Evolutionary conservation across 1,140 invertebrate genomes (phyloP), one percentile per base, ranked within the genome.

Genomic region (Saccostrea glomerata): DNA sequence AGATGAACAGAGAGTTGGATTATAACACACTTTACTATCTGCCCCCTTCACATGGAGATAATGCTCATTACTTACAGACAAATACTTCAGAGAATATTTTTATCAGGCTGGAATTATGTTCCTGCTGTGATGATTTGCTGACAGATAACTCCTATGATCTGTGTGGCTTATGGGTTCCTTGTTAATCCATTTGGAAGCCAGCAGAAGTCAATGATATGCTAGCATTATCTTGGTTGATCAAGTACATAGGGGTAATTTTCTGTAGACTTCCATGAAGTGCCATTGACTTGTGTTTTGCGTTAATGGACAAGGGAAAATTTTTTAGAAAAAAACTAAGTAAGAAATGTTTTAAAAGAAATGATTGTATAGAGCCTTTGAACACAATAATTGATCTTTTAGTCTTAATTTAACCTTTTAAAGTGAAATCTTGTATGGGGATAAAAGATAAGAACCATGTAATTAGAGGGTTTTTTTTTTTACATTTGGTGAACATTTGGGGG

Each of bases 221-320:
- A 30, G 23, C 30, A 77, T 23, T 77, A 77, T 77, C 70, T 15
- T 23, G 25, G 70, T 25, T 77, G 70, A 77, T 77, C 70, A 77
- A 77, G 70, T 77, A 36, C 70, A 77, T 77, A 25, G 11, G 70
- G 70, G 70, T 77, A 77, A 77, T 77, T 25, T 77, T 36, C 70
- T 77, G 70, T 77, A 77, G 70, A 77, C 70, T 77, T 77, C 25
- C 30, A 77, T 77, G 70, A 77, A 77, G 70, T 77, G 70, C 70
- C 70, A 77, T 77, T 77, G 70, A 77, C 12, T 77, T 36, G 23
- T 77, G 70, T 77, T 77, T 13, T 77, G 70, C 30, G 70, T 77
- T 77, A 77, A 77, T 77, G 25, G 25, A 13, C 70, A 77, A 30
- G 25, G 23, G 30, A 77, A 77, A 25, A 77, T 40, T 40, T 73